Conservation (phyloP, 1,140 invertebrate genomes). For the Hycleus phaleratus region DNA sequence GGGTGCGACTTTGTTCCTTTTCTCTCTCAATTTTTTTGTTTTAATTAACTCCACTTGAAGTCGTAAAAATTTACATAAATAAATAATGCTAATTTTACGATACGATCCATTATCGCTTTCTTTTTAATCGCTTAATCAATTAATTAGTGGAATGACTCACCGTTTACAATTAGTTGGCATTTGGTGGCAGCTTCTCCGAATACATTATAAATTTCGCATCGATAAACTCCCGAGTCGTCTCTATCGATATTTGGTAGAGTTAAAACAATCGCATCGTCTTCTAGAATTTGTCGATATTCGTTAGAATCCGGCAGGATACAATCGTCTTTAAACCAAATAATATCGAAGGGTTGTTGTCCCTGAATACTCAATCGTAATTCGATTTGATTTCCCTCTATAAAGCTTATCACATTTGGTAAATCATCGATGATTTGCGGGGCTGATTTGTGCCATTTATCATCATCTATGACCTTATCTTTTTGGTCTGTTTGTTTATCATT, state of each 20-base stretch:
- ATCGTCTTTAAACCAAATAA: conserved; percentile 65
- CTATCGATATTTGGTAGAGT: conserved; percentile 55
- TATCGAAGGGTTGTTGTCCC: conserved; percentile 54
- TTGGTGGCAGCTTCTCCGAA: conserved; percentile 50
- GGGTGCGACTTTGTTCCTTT: too few relatives aligned
- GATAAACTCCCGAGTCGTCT: conserved; percentile 64
- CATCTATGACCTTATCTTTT: conserved; percentile 34
- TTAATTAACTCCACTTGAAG: too few relatives aligned
- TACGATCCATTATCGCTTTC: too few relatives aligned
- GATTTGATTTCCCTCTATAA: conserved; percentile 18
- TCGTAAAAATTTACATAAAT: too few relatives aligned
- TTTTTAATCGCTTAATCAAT: too few relatives aligned
- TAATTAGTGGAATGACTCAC: conserved; percentile 29
- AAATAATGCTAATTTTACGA: too few relatives aligned
- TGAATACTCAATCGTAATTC: conserved; percentile 20
- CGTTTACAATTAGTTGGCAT: conserved; percentile 47
- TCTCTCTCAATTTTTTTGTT: too few relatives aligned
- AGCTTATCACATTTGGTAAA: conserved; percentile 19
- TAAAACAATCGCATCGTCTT: conserved; percentile 53
- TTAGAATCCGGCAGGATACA: conserved; percentile 57
- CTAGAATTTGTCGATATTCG: conserved; percentile 54
- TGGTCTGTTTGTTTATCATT: conserved; percentile 33
- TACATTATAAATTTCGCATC: conserved; percentile 55
- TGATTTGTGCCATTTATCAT: conserved; percentile 2
- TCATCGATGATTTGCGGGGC: conserved; percentile 22